Evolutionary conservation across 2,797 vertebrate genomes (phyloP), one percentile per base, ranked within the genome.

Genomic region (Anguilla pacifica): DNA sequence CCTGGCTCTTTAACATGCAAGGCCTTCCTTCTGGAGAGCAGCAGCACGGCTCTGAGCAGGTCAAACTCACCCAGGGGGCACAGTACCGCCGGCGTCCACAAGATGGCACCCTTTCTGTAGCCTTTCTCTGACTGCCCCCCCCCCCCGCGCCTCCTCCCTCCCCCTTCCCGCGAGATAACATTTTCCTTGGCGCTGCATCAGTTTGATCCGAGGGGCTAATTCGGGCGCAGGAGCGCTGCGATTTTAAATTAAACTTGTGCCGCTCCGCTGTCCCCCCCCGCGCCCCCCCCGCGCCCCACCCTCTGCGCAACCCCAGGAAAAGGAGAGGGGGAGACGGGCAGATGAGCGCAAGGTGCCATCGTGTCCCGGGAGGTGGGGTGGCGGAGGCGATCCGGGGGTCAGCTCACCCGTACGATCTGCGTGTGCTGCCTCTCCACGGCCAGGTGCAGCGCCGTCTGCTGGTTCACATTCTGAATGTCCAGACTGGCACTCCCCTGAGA

Each of bases 401-500:
- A 82, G 67, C 96, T 97, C 94, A 99, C 98, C 97, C 99, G 96
- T 89, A 99, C 99, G 92, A 99, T 99, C 92, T 99, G 99, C 1
- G 99, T 99, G 92, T 99, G 99, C 91, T 99, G 98, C 19, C 99
- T 96, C 92, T 99, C 99, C 90, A 99, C 99, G 1, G 98, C 99
- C 92, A 99, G 96, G 92, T 99, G 99, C 85, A 99, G 94, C 86
- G 99, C 98, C 1, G 99, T 99, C 90, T 99, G 99, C 93, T 99
- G 98, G 95, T 99, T 99, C 84, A 98, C 98, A 43, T 99, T 99
- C 96, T 99, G 99, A 91, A 99, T 97, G 95, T 99, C 99, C 94
- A 99, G 93, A 94, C 98, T 99, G 92, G 99, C 99, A 55, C 86
- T 99, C 90, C 99, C 99, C 99, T 99, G 90, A 9, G 86, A 91